Evolutionary conservation across 2,888 invertebrate species (phyloP).

Genomic region (Lycocerus yunnanus): DNA sequence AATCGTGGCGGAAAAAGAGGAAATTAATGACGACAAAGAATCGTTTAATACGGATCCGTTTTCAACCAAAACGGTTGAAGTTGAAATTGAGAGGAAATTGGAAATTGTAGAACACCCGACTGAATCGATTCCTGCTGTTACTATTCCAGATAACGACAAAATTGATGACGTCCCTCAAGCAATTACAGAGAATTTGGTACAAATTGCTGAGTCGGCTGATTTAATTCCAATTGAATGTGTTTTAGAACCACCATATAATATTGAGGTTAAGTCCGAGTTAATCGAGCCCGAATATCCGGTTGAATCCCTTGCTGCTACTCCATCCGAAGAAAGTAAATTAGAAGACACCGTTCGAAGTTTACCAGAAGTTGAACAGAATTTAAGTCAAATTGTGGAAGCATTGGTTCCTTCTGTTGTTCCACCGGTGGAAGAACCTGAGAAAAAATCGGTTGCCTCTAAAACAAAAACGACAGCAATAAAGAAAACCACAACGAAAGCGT

Average conservation of each 20-base stretch:
- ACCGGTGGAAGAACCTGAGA: slow-evolving; percentile 35
- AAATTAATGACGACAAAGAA: background rate
- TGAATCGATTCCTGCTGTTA: slow-evolving; percentile 38
- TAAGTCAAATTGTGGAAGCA: background rate
- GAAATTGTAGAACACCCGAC: background rate
- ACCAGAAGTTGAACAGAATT: slow-evolving; percentile 14
- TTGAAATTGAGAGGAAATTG: background rate
- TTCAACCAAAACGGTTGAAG: background rate
- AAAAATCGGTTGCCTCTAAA: slow-evolving; percentile 39
- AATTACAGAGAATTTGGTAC: background rate
- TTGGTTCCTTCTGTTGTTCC: slow-evolving; percentile 12
- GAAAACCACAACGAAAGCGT: slow-evolving; percentile 15
- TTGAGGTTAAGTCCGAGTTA: slow-evolving; percentile 40
- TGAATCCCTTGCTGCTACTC: slow-evolving; percentile 41
- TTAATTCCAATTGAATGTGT: background rate
- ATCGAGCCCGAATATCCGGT: slow-evolving; percentile 46
- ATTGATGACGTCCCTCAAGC: background rate
- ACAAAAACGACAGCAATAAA: slow-evolving; percentile 24
- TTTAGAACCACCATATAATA: background rate
- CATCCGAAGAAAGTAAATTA: slow-evolving; percentile 44
- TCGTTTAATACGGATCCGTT: background rate
- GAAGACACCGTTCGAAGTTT: slow-evolving; percentile 30
- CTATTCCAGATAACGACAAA: slow-evolving; percentile 40
- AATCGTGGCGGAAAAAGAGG: background rate
- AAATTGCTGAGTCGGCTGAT: background rate